These are phyloP conservation scores for Trissonchulus sp. DNA, from an alignment of 2,888 invertebrate genomes.

Conservation along the genomic window DNA sequence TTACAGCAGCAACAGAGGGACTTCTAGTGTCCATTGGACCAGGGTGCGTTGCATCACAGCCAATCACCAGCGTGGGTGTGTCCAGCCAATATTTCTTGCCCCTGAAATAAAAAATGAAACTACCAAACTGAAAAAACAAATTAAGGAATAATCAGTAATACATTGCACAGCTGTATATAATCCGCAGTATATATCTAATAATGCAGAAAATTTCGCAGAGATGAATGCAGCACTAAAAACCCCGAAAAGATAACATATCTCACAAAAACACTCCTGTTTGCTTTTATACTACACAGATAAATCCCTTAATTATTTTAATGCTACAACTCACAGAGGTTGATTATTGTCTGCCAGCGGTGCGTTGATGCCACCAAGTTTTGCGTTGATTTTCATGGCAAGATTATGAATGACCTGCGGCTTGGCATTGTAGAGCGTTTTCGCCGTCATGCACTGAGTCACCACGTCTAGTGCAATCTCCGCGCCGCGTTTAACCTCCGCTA, in stretches of 20 bases:
- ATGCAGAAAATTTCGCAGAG: too few relatives aligned
- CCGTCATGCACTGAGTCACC: slow-evolving; percentile 53
- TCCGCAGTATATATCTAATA: too few relatives aligned
- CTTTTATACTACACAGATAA: too few relatives aligned
- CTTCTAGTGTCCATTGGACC: slow-evolving; percentile 64
- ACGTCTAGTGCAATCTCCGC: slow-evolving; percentile 50
- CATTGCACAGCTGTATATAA: too few relatives aligned
- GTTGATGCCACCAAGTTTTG: slow-evolving; percentile 76
- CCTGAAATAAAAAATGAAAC: slow-evolving; percentile 11
- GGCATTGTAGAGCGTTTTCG: slow-evolving; percentile 46
- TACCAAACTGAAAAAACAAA: too few relatives aligned
- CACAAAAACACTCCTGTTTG: too few relatives aligned
- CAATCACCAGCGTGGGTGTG: slow-evolving; percentile 65
- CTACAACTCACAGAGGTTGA: too few relatives aligned
- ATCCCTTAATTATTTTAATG: too few relatives aligned
- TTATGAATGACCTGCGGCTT: slow-evolving; percentile 59
- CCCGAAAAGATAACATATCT: too few relatives aligned
- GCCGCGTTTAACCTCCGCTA: slow-evolving; percentile 57
- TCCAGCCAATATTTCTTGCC: slow-evolving; percentile 16
- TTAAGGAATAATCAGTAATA: too few relatives aligned
- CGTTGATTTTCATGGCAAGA: slow-evolving; percentile 59
- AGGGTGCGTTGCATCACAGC: slow-evolving; percentile 89
- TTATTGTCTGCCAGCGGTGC: slow-evolving; percentile 55
- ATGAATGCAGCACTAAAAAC: too few relatives aligned
- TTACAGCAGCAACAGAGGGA: slow-evolving; percentile 59